Percentiles rank a stretch among this genome's conserved stretches.
phyloP scores from a whole-genome alignment of 2,797 vertebrate species.

The Megaceryle alcyon region DNA sequence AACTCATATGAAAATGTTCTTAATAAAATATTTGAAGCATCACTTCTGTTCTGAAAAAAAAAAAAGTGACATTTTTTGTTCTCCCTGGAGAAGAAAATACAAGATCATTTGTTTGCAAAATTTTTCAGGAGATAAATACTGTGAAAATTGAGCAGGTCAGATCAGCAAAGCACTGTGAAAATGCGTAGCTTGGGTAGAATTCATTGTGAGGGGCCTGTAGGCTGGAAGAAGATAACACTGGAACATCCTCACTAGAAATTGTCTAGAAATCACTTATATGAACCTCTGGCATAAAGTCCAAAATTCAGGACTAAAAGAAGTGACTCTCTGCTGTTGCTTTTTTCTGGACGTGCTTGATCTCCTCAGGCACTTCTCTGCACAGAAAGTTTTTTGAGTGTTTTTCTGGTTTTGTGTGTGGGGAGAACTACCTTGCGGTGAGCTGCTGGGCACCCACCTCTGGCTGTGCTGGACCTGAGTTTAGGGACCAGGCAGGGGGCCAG shows the following conservation, averaged over 20 bases:
- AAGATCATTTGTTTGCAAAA: not conserved
- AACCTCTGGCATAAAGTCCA: not conserved
- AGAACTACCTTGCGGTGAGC: not conserved
- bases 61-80: not conserved
- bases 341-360: not conserved
- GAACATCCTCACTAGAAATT: not conserved
- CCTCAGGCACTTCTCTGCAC: not conserved
- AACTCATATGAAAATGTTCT: not conserved
- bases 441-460: not conserved
- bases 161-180: not conserved
- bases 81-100: not conserved
- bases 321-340: not conserved
- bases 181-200: not conserved
- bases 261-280: not conserved
- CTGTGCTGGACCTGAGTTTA: accelerated
- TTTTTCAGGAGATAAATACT: not conserved
- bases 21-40: not conserved
- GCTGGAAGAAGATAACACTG: not conserved
- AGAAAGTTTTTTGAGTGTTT: not conserved
- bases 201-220: not conserved
- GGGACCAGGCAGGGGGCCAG: not conserved
- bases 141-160: not conserved
- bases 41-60: too few relatives aligned
- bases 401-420: not conserved
- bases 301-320: not conserved